A percentile compares a stretch with the other conserved stretches of the same genome.
Conservation (phyloP, 2,888 invertebrate species). For the Hirtodrosophila histrioides region DNA sequence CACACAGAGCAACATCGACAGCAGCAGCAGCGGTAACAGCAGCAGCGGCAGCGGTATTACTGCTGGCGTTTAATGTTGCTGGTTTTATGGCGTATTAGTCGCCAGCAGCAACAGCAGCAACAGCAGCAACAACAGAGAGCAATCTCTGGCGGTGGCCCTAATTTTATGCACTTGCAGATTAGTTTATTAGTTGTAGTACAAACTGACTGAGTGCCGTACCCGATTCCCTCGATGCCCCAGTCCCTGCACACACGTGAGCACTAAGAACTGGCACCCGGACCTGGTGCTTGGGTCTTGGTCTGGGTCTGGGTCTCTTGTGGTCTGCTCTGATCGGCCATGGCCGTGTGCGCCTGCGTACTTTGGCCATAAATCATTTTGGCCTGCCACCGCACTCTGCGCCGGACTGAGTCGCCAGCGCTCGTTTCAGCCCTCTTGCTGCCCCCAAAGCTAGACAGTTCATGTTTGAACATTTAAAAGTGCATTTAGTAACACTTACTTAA, state of each 20-base stretch:
- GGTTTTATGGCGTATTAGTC: constrained; percentile 67
- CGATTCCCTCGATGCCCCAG: too few relatives aligned
- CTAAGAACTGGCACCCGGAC: constrained; percentile 4
- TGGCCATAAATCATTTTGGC: constrained; percentile 83
- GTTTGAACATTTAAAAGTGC: constrained; percentile 81
- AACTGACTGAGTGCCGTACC: constrained; percentile 64
- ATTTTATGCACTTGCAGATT: constrained; percentile 80
- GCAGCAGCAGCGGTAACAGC: constrained; percentile 4
- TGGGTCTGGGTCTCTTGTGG: constrained; percentile 5
- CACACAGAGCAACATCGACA: constrained; percentile 29
- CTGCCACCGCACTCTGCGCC: constrained; percentile 60
- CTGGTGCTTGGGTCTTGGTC: constrained; percentile 12
- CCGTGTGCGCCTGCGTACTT: constrained; percentile 79
- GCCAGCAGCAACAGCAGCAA: constrained; percentile 43
- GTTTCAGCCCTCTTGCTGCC: not conserved
- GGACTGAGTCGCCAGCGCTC: constrained; percentile 7
- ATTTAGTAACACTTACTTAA: constrained; percentile 84
- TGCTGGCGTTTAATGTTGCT: constrained; percentile 51
- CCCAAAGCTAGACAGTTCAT: constrained; percentile 49
- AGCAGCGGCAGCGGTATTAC: constrained; percentile 13
- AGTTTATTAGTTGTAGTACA: constrained; percentile 79
- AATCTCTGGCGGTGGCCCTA: constrained; percentile 72
- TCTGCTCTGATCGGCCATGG: constrained; percentile 56
- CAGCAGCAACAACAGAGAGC: constrained; percentile 17
- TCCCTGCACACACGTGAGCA: too few relatives aligned